Evolutionary conservation across 1,140 invertebrate genomes (phyloP).

Genomic region (Melipona quadrifasciata): DNA sequence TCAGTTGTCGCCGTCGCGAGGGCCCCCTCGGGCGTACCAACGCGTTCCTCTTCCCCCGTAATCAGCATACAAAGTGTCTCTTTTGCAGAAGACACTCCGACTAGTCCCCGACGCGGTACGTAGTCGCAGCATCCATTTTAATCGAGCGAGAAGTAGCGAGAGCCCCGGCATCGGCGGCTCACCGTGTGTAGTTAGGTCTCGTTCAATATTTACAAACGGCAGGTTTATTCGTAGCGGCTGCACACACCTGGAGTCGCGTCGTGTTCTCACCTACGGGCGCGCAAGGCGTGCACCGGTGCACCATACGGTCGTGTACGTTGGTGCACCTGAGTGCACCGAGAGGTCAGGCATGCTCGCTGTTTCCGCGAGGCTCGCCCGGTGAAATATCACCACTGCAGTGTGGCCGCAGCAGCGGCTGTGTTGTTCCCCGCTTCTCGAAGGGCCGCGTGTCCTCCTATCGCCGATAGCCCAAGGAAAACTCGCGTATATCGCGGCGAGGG

Average conservation of each 20-base stretch:
- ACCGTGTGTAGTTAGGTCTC: neutral
- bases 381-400: conserved; percentile 69
- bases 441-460: neutral
- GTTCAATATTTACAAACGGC: conserved; percentile 40
- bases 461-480: conserved; percentile 1
- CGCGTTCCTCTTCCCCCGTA: neutral
- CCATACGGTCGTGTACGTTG: neutral
- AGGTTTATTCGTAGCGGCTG: neutral
- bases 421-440: conserved; percentile 7
- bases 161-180: neutral
- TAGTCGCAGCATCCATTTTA: neutral
- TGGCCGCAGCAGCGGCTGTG: conserved; percentile 62
- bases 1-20: neutral
- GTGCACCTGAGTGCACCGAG: conserved; percentile 38
- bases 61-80: neutral
- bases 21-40: no score
- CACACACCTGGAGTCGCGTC: neutral
- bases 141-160: neutral
- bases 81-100: no score
- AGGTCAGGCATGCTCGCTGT: conserved; percentile 48
- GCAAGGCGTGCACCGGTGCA: neutral
- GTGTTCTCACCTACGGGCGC: neutral
- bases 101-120: no score
- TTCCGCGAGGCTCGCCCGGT: conserved; percentile 25
- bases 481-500: neutral